Conservation (phyloP, 2,797 vertebrate genomes). For the Danio choprae region DNA sequence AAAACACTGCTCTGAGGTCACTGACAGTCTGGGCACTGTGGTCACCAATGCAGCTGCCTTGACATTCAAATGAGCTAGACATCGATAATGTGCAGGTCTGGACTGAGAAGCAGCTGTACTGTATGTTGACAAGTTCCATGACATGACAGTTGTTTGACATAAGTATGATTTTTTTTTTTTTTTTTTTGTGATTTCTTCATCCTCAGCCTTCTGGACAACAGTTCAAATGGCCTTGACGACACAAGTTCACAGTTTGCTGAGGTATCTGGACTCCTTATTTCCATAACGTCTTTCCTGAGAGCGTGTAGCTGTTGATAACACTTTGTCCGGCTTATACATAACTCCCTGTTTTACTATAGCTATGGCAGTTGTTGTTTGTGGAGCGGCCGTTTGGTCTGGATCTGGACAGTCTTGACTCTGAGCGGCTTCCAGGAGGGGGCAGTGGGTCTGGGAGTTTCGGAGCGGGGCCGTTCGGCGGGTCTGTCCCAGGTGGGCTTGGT, state of each 20-base stretch:
- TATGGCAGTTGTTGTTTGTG: conserved; percentile 87
- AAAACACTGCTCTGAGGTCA: background rate
- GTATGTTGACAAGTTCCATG: conserved; percentile 22
- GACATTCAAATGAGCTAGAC: background rate
- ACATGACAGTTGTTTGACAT: conserved; percentile 11
- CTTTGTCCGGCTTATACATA: background rate
- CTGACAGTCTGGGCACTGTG: background rate
- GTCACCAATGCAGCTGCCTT: background rate
- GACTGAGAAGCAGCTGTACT: conserved; percentile 46
- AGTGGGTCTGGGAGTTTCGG: conserved; percentile 57
- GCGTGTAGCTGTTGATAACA: background rate
- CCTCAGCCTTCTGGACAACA: conserved; percentile 89
- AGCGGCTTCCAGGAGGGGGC: conserved; percentile 80
- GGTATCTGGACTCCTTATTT: conserved; percentile 71
- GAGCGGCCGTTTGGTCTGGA: conserved; percentile 87
- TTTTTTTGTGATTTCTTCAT: too few relatives aligned
- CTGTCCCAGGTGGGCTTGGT: conserved; percentile 71
- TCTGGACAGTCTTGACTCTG: conserved; percentile 82
- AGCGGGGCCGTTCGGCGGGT: conserved; percentile 64
- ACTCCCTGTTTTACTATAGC: conserved; percentile 67
- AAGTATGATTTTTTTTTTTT: conserved; percentile 37
- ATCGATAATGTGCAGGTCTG: conserved; percentile 55
- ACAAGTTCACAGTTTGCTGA: conserved; percentile 92
- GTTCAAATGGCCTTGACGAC: conserved; percentile 83
- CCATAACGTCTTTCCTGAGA: conserved; percentile 1